Evolutionary conservation across 1,140 invertebrate species (phyloP).

Genomic region (Magallana angulata): DNA sequence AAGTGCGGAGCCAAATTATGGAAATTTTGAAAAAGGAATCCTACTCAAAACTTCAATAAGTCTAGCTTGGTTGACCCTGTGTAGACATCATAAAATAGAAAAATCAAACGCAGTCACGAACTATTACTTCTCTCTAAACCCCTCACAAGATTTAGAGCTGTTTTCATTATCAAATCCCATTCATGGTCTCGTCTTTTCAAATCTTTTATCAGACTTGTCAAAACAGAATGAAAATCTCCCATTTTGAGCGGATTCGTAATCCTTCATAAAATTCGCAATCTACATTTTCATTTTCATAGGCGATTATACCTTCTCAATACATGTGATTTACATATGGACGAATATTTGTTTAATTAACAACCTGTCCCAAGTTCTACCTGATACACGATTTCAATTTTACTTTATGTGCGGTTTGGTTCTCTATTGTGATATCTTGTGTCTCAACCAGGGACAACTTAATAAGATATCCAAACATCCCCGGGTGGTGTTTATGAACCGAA

Average conservation of each 20-base stretch:
- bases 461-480: conserved; percentile 23
- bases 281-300: conserved; percentile 26
- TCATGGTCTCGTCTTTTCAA: conserved; percentile 19
- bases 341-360: conserved; percentile 35
- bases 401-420: neutral
- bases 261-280: conserved; percentile 35
- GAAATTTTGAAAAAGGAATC: neutral
- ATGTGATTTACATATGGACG: conserved; percentile 30
- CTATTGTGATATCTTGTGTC: neutral
- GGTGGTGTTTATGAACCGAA: conserved; percentile 18
- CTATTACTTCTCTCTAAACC: conserved; percentile 25
- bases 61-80: conserved; percentile 5
- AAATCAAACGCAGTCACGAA: neutral
- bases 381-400: conserved; percentile 23
- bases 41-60: conserved; percentile 34
- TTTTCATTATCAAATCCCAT: conserved; percentile 34
- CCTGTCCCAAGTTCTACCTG: neutral
- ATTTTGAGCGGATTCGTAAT: conserved; percentile 25
- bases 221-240: conserved; percentile 8
- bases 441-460: conserved; percentile 27
- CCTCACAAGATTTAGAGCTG: neutral
- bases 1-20: conserved; percentile 3
- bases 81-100: conserved; percentile 6
- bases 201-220: conserved; percentile 19
- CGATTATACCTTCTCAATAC: conserved; percentile 16